Base-by-base conservation (phyloP, 2,797 vertebrate genomes). In the Pantherophis alleghaniensis region DNA sequence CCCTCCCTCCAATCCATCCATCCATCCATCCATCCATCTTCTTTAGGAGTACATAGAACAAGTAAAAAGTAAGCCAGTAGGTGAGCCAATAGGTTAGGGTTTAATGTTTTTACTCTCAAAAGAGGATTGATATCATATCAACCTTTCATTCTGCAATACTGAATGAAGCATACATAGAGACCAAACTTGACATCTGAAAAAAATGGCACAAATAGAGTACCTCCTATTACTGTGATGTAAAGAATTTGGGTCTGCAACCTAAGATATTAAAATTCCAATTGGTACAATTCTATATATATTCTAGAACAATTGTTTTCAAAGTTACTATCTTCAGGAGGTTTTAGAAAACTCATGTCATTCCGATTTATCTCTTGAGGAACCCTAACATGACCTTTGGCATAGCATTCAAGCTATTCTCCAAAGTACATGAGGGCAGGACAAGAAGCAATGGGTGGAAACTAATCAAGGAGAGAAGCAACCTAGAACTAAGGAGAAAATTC, bases 21-120 rank as follows among this genome's bases (percentile, higher is more conserved):
- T 97, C 96, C 94, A 94, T 56, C 13, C 55, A 56, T 56, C 83
- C 4, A 94, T 94, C 96, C 96, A 32, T 96, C 96, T 94, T 95
- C 96, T 97, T 96, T 95, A 94, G 91, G 93, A 94, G 94, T 96
- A 94, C 32, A 90, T 94, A 94, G 94, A 96, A 95, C 83, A 42
- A 91, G 91, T 88, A 96, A 47, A 60, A 92, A 28, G 90, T 55
- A 2, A 95, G 94, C 93, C 94, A 92, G 57, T 89, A 90, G 20
- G 13, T 86, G 32, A 90, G 93, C 88, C 86, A 59, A 22, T 56
- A 92, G 92, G 59, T 14, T 94, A 92, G 28, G 4, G 91, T 69
- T 57, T 93, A 94, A 91, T 92, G 63, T 28, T 90, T 96, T 92
- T n/a, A 57, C 1, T 89, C 79, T 83, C 56, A 61, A n/a, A 83